Conservation (phyloP, 2,888 invertebrate genomes). For the Rhaphigaster nebulosa region DNA sequence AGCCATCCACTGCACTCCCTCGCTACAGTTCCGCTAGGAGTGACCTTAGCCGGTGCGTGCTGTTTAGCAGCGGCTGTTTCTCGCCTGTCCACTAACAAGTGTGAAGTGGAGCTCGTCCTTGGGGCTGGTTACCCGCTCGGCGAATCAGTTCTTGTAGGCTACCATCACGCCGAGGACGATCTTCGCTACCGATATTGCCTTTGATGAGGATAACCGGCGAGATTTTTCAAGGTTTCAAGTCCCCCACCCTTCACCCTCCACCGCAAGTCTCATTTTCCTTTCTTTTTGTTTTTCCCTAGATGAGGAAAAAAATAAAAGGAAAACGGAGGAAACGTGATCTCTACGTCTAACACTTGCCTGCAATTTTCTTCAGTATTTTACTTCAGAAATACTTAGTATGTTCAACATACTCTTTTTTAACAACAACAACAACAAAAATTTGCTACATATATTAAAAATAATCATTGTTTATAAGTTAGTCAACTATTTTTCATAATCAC, state of each 20-base stretch:
- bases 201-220: neutral
- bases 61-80: slow-evolving; percentile 19
- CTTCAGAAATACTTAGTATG: neutral
- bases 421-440: no score
- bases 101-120: slow-evolving; percentile 28
- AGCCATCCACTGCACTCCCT: neutral
- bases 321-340: neutral
- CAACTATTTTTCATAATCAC: no score
- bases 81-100: neutral
- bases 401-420: no score
- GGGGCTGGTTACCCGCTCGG: neutral
- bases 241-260: neutral
- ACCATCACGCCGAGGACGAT: neutral
- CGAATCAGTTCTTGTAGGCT: neutral
- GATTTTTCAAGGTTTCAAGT: neutral
- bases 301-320: neutral
- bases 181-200: neutral
- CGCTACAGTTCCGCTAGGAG: neutral
- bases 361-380: neutral
- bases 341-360: neutral
- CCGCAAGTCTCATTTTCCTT: neutral
- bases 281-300: neutral
- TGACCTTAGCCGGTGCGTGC: neutral
- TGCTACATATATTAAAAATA: no score
- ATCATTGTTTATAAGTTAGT: no score